phyloP scores from a whole-genome alignment of 2,113 vertebrate genomes.

The Thalassarche chlororhynchos region DNA sequence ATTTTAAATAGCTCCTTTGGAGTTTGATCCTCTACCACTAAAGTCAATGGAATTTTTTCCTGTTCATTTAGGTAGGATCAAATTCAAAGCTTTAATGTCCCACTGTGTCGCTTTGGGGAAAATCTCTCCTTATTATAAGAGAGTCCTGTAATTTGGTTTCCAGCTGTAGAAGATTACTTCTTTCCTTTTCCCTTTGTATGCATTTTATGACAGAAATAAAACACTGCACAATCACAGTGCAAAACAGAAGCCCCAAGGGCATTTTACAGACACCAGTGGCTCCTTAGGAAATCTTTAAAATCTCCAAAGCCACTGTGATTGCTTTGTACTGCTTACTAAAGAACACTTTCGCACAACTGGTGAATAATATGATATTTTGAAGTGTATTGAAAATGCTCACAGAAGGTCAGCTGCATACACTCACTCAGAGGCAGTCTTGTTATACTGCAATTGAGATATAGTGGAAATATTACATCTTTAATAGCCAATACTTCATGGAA shows the following conservation, averaged over 20 bases:
- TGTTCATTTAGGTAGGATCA: conserved; percentile 40
- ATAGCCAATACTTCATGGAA: background rate
- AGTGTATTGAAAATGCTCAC: conserved; percentile 1
- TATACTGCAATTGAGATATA: background rate
- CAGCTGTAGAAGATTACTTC: conserved; percentile 50
- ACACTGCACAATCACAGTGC: conserved; percentile 23
- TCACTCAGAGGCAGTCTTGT: background rate
- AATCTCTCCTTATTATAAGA: conserved; percentile 49
- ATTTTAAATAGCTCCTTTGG: conserved; percentile 8
- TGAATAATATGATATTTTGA: conserved; percentile 56
- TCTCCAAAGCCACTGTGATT: conserved; percentile 40
- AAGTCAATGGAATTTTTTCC: conserved; percentile 4
- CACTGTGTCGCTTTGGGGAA: conserved; percentile 48
- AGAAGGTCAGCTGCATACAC: background rate
- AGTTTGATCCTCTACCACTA: background rate
- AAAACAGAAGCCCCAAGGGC: conserved; percentile 56
- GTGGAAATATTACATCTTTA: conserved; percentile 12
- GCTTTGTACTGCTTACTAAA: conserved; percentile 28
- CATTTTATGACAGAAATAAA: conserved; percentile 51
- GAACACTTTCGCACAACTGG: conserved; percentile 14
- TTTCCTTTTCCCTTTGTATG: conserved; percentile 33
- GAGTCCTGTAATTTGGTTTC: conserved; percentile 45
- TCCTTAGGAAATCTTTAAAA: conserved; percentile 56
- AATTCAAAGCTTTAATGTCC: conserved; percentile 44
- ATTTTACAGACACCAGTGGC: conserved; percentile 20